phyloP scores from a whole-genome alignment of 2,113 vertebrate species.

The Bujurquina vittata region DNA sequence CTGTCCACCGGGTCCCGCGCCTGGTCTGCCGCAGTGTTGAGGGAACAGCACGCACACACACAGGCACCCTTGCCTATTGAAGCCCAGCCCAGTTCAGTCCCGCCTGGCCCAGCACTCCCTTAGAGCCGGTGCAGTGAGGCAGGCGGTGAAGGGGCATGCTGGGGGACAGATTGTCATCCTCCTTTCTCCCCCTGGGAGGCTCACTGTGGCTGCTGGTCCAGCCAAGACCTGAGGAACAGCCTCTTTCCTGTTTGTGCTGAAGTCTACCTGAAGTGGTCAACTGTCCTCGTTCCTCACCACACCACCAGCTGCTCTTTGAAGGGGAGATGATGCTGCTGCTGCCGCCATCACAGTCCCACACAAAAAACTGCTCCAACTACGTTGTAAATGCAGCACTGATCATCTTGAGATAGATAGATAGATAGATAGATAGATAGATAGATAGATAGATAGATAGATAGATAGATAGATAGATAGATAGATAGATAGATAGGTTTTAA shows the following conservation, averaged over 20 bases:
- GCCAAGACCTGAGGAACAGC: slow-evolving; percentile 78
- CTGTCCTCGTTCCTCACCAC: slow-evolving; percentile 59
- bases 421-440: slow-evolving; percentile 2
- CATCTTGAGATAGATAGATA: not conserved
- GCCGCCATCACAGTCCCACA: slow-evolving; percentile 19
- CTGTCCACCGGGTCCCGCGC: slow-evolving; percentile 62
- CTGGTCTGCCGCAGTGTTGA: slow-evolving; percentile 70
- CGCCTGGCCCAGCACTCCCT: slow-evolving; percentile 68
- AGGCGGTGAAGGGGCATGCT: slow-evolving; percentile 76
- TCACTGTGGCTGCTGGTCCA: slow-evolving; percentile 71
- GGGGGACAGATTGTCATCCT: slow-evolving; percentile 84
- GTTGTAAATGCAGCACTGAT: not conserved
- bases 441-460: not conserved
- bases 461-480: not conserved
- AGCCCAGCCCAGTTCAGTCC: slow-evolving; percentile 63
- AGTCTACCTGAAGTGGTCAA: slow-evolving; percentile 79
- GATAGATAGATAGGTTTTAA: not conserved
- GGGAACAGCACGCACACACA: slow-evolving; percentile 47
- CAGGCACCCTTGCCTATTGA: slow-evolving; percentile 53
- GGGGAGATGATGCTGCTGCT: slow-evolving; percentile 40
- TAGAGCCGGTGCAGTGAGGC: slow-evolving; percentile 73
- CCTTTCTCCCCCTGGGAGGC: slow-evolving; percentile 72
- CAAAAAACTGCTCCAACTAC: slow-evolving; percentile 38
- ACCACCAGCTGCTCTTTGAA: slow-evolving; percentile 34
- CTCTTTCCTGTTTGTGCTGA: slow-evolving; percentile 81